These are phyloP conservation scores for Drosophila emarginata DNA, from an alignment of 2,888 invertebrate genomes.

Conservation along the genomic window DNA sequence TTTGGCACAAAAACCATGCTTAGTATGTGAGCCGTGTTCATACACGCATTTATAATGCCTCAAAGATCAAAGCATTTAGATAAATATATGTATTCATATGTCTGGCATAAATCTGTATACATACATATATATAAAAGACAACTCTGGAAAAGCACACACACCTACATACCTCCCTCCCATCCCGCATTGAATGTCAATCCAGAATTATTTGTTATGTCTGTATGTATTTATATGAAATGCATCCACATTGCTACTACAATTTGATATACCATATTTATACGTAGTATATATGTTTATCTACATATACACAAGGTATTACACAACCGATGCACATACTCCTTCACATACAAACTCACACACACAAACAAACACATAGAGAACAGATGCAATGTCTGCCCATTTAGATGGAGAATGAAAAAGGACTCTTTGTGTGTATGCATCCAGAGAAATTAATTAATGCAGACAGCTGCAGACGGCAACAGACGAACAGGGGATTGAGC, in stretches of 20 bases:
- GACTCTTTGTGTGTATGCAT: conserved; percentile 38
- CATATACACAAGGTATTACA: conserved; percentile 34
- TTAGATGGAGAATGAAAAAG: conserved; percentile 26
- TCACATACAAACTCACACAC: conserved; percentile 34
- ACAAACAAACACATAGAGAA: neutral
- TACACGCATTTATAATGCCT: conserved; percentile 7
- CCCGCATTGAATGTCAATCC: conserved; percentile 22
- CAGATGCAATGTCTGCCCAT: conserved; percentile 26
- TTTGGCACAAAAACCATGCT: neutral
- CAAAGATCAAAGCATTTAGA: neutral
- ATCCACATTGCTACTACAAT: conserved; percentile 48
- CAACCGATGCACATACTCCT: conserved; percentile 32
- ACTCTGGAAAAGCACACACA: neutral
- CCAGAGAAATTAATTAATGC: conserved; percentile 51
- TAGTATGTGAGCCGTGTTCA: neutral
- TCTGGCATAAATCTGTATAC: conserved; percentile 35
- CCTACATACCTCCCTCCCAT: neutral
- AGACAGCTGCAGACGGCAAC: conserved; percentile 39
- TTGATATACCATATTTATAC: conserved; percentile 36
- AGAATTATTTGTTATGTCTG: conserved; percentile 21
- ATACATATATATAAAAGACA: conserved; percentile 25
- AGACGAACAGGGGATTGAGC: conserved; percentile 16
- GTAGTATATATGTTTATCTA: neutral
- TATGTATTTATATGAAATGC: conserved; percentile 36
- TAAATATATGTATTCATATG: neutral